A percentile compares a stretch with the other conserved stretches of the same genome.
These are phyloP conservation scores for Enteromius trimaculatus DNA, from an alignment of 2,797 vertebrate species.

Conservation along the genomic window DNA sequence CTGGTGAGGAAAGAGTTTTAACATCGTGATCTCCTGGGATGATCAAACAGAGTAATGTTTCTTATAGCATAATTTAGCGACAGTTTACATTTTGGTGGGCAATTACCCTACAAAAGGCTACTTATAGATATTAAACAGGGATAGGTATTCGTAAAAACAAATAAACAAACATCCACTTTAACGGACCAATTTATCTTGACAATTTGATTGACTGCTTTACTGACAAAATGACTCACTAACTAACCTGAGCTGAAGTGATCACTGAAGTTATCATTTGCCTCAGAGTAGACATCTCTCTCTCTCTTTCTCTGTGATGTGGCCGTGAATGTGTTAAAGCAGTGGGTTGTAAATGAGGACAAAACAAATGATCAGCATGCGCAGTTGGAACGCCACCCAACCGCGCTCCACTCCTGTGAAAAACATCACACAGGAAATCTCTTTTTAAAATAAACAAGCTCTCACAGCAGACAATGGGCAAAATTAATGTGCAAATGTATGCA, in stretches of 20 bases:
- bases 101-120: not conserved
- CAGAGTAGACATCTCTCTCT: not conserved
- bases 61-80: not conserved
- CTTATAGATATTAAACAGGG: not conserved
- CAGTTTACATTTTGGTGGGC: not conserved
- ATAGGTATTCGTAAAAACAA: not conserved
- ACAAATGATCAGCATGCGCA: constrained; percentile 81
- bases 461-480: constrained; percentile 91
- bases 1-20: not conserved
- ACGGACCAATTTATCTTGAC: not conserved
- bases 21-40: not conserved
- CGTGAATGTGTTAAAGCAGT: constrained; percentile 78
- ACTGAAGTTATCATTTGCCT: constrained; percentile 16
- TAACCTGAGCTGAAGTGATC: constrained; percentile 18
- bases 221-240: not conserved
- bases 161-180: not conserved
- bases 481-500: constrained; percentile 99
- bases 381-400: constrained; percentile 80
- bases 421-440: constrained; percentile 76
- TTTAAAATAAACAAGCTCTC: constrained; percentile 71
- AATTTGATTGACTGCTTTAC: constrained; percentile 54
- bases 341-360: constrained; percentile 77
- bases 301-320: constrained; percentile 61
- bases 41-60: not conserved
- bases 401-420: constrained; percentile 76